Percentiles rank a stretch among this genome's conserved stretches.
Conservation (phyloP, 2,888 invertebrate species). For the Liopterus haemorrhoidalis region DNA sequence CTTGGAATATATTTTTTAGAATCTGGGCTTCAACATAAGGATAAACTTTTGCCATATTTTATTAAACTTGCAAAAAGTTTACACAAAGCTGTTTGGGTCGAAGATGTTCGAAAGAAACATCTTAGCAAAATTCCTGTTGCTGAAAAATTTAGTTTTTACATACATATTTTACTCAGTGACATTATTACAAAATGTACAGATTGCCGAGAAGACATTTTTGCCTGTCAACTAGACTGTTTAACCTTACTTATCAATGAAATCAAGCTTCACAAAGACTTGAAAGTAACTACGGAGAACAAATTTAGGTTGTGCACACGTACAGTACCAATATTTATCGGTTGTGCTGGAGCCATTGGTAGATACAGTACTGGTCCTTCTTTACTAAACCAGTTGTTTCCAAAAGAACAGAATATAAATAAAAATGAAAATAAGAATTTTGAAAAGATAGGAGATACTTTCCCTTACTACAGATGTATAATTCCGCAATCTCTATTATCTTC, state of each 20-base stretch:
- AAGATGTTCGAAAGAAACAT: slow-evolving; percentile 61
- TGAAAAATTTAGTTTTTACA: slow-evolving; percentile 91
- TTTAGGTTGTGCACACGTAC: slow-evolving; percentile 75
- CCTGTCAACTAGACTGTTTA: slow-evolving; percentile 77
- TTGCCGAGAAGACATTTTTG: slow-evolving; percentile 69
- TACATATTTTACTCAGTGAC: slow-evolving; percentile 90
- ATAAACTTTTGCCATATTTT: slow-evolving; percentile 80
- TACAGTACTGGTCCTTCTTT: slow-evolving; percentile 77
- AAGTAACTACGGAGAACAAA: slow-evolving; percentile 42
- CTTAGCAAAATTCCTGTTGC: slow-evolving; percentile 81
- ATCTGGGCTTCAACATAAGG: slow-evolving; percentile 80
- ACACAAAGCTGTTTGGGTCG: slow-evolving; percentile 72
- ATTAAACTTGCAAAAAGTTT: slow-evolving; percentile 68
- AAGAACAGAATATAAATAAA: slow-evolving; percentile 30
- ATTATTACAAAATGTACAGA: slow-evolving; percentile 72
- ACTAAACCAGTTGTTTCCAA: slow-evolving; percentile 61
- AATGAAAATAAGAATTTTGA: slow-evolving; percentile 38
- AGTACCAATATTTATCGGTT: slow-evolving; percentile 70
- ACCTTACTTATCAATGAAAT: slow-evolving; percentile 65
- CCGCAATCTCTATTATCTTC: slow-evolving; percentile 83
- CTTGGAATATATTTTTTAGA: slow-evolving; percentile 89
- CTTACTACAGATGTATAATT: slow-evolving; percentile 78
- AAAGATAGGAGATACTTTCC: slow-evolving; percentile 61
- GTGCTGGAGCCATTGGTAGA: slow-evolving; percentile 87
- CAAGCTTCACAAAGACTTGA: slow-evolving; percentile 40